Evolutionary conservation across 2,888 invertebrate genomes (phyloP).

Genomic region (Holacanthella duospinosa): DNA sequence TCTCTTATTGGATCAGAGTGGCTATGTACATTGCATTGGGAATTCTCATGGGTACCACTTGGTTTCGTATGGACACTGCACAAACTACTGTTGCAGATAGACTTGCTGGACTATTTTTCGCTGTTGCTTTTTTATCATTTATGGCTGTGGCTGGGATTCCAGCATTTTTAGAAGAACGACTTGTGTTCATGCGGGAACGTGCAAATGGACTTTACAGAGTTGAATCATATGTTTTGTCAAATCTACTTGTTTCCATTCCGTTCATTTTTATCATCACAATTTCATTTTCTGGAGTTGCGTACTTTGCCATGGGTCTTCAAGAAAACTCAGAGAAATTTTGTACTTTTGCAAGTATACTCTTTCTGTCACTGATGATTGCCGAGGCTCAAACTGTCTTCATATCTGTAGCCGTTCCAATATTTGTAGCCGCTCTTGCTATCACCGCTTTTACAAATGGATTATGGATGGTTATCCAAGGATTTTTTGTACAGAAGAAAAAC

Average conservation of each 20-base stretch:
- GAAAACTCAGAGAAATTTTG: slow-evolving; percentile 2
- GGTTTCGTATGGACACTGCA: not conserved
- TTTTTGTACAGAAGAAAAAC: slow-evolving; percentile 9
- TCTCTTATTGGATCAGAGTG: slow-evolving; percentile 7
- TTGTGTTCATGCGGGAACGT: not conserved
- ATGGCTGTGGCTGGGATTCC: slow-evolving; percentile 10
- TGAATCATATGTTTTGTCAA: not conserved
- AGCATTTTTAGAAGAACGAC: slow-evolving; percentile 7
- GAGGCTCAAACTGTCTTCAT: slow-evolving; percentile 7
- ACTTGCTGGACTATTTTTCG: slow-evolving; percentile 6
- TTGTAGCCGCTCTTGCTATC: slow-evolving; percentile 5
- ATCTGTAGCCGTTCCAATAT: not conserved
- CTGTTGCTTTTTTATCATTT: slow-evolving; percentile 7
- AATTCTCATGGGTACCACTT: slow-evolving; percentile 4
- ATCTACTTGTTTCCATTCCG: slow-evolving; percentile 6
- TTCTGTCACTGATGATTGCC: not conserved
- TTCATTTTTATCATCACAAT: slow-evolving; percentile 4
- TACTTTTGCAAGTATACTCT: not conserved
- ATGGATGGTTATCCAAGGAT: slow-evolving; percentile 10
- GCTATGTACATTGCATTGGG: slow-evolving; percentile 4
- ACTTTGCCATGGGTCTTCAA: slow-evolving; percentile 6
- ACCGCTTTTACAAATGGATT: slow-evolving; percentile 7
- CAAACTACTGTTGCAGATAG: not conserved
- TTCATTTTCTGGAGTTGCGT: not conserved
- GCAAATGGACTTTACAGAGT: slow-evolving; percentile 5